Conservation (phyloP, 1,140 invertebrate species). For the Drosophila ironensis region DNA sequence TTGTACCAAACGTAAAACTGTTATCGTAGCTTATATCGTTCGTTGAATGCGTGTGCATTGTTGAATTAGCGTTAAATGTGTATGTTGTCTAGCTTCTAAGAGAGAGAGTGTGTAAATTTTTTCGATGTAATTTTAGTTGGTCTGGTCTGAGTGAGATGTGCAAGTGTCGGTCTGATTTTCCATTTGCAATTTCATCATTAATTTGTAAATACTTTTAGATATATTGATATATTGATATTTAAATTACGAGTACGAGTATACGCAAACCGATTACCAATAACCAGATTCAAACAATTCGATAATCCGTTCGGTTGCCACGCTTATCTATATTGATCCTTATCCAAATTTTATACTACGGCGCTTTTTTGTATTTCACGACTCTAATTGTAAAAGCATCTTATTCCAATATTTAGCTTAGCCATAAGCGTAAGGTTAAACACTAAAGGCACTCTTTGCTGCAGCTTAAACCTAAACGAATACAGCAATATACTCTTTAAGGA, state of each 20-base stretch:
- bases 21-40: slow-evolving; percentile 72
- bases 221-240: slow-evolving; percentile 10
- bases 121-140: slow-evolving; percentile 58
- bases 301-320: slow-evolving; percentile 17
- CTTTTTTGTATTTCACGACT: slow-evolving; percentile 23
- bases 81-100: slow-evolving; percentile 71
- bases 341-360: slow-evolving; percentile 31
- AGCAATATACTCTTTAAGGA: slow-evolving; percentile 41
- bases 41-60: slow-evolving; percentile 60
- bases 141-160: slow-evolving; percentile 40
- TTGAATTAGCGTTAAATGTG: slow-evolving; percentile 58
- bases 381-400: slow-evolving; percentile 34
- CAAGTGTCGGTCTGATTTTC: slow-evolving; percentile 33
- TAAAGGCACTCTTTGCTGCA: slow-evolving; percentile 18
- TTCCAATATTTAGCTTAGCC: slow-evolving; percentile 47
- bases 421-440: slow-evolving; percentile 24
- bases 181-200: slow-evolving; percentile 46
- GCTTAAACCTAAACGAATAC: slow-evolving; percentile 28
- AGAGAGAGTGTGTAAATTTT: slow-evolving; percentile 49
- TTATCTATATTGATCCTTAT: slow-evolving; percentile 9
- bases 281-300: slow-evolving; percentile 6
- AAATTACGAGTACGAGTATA: too few species aligned
- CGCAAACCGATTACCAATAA: slow-evolving; percentile 10
- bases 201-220: slow-evolving; percentile 45
- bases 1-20: slow-evolving; percentile 66